Conservation (phyloP, 2,797 vertebrate genomes). For the Paratrypauchen microcephalus region DNA sequence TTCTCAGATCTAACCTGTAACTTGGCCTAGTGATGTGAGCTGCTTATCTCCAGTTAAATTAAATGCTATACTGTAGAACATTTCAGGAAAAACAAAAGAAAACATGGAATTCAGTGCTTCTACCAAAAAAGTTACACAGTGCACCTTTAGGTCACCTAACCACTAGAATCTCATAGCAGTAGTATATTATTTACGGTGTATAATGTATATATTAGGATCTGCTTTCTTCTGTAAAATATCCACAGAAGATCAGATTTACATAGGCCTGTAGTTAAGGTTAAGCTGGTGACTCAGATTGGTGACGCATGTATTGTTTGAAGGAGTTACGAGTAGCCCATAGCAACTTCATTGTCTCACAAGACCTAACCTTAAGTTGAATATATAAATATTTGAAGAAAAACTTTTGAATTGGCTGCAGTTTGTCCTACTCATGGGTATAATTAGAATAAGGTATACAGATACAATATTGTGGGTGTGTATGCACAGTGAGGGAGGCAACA, state of each 20-base stretch:
- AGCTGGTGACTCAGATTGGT: slow-evolving; percentile 29
- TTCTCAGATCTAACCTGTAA: no score
- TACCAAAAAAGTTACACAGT: no score
- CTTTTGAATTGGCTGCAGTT: background rate
- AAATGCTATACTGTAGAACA: no score
- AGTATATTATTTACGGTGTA: no score
- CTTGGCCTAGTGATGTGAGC: no score
- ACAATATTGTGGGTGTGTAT: slow-evolving; percentile 38
- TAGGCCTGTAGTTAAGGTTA: background rate
- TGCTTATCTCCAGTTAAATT: no score
- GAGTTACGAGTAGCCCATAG: slow-evolving; percentile 25
- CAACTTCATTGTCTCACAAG: slow-evolving; percentile 10
- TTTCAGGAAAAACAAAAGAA: no score
- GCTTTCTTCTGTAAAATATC: background rate
- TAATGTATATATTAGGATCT: no score
- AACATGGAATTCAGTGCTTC: no score
- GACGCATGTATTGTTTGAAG: slow-evolving; percentile 18
- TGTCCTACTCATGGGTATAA: slow-evolving; percentile 38
- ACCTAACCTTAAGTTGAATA: background rate
- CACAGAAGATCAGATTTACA: background rate
- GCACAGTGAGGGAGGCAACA: slow-evolving; percentile 39
- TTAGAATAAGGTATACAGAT: slow-evolving; percentile 59
- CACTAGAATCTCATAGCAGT: no score
- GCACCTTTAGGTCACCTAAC: no score
- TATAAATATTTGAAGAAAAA: background rate